Evolutionary conservation across 2,113 vertebrate genomes (phyloP).

Genomic region (Alaudala cheleensis): DNA sequence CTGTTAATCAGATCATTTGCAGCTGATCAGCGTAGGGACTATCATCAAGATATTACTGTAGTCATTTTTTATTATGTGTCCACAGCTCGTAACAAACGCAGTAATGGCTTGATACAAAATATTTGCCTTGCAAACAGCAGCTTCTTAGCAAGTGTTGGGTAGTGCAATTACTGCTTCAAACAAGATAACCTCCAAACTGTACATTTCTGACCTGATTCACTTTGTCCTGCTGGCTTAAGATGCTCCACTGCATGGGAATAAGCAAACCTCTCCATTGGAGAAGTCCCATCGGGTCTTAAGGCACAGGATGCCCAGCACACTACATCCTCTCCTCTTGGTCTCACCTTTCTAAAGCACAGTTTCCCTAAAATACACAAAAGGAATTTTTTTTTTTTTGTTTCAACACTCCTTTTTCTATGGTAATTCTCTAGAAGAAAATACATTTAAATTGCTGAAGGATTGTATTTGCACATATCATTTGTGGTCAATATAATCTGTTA

Average conservation of each 20-base stretch:
- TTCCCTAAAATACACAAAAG: background rate
- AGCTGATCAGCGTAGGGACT: constrained; percentile 82
- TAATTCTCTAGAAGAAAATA: background rate
- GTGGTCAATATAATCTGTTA: background rate
- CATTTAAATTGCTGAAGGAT: background rate
- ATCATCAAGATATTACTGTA: constrained; percentile 67
- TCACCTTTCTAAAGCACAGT: background rate
- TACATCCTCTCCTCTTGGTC: background rate
- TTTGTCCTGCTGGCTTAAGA: background rate
- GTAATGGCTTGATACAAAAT: constrained; percentile 38
- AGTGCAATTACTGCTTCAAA: constrained; percentile 13
- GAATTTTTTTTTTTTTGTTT: background rate
- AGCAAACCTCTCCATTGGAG: background rate
- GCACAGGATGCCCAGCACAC: background rate
- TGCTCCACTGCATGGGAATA: background rate
- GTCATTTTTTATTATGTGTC: constrained; percentile 45
- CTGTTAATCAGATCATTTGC: constrained; percentile 88
- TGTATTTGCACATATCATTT: background rate
- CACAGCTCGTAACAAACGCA: background rate
- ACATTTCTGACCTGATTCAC: constrained; percentile 15
- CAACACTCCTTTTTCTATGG: background rate
- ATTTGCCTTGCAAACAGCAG: constrained; percentile 33
- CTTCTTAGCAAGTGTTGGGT: constrained; percentile 13
- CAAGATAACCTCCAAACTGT: background rate
- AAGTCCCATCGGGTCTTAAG: background rate